phyloP scores from a whole-genome alignment of 2,888 invertebrate species.

The Neoscelio sp. region DNA sequence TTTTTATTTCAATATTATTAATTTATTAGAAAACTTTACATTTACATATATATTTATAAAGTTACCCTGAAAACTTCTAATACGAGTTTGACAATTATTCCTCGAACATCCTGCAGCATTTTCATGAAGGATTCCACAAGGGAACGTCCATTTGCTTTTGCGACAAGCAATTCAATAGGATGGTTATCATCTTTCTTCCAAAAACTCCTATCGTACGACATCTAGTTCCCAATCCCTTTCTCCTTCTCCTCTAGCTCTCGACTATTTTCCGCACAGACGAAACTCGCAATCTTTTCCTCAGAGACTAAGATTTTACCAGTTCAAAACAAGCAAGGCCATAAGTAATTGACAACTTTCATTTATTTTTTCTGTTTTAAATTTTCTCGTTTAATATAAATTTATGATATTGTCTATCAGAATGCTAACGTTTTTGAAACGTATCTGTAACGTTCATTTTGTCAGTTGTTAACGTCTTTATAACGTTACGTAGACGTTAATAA shows the following conservation, averaged over 20 bases:
- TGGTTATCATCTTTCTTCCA: constrained; percentile 37
- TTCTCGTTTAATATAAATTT: too few relatives aligned
- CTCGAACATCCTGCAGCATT: constrained; percentile 25
- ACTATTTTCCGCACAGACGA: constrained; percentile 30
- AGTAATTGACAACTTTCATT: constrained; percentile 20
- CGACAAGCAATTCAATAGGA: constrained; percentile 36
- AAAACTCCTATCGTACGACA: constrained; percentile 27
- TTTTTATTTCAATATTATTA: too few relatives aligned
- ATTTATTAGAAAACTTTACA: too few relatives aligned
- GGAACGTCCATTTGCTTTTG: constrained; percentile 30
- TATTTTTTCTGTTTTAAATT: too few relatives aligned
- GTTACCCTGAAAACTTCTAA: too few relatives aligned
- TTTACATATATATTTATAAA: too few relatives aligned
- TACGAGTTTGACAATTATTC: background rate
- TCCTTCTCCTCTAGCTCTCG: constrained; percentile 8
- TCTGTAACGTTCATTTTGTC: too few relatives aligned
- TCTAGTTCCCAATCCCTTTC: constrained; percentile 15
- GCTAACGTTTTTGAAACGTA: too few relatives aligned
- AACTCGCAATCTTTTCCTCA: constrained; percentile 11
- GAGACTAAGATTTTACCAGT: constrained; percentile 15
- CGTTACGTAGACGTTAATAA: too few relatives aligned
- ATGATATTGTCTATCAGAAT: too few relatives aligned
- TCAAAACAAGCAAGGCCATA: constrained; percentile 9
- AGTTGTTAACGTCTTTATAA: too few relatives aligned
- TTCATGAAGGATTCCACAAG: constrained; percentile 28